Conservation (phyloP, 1,140 invertebrate genomes). For the Eubasilissa regina region DNA sequence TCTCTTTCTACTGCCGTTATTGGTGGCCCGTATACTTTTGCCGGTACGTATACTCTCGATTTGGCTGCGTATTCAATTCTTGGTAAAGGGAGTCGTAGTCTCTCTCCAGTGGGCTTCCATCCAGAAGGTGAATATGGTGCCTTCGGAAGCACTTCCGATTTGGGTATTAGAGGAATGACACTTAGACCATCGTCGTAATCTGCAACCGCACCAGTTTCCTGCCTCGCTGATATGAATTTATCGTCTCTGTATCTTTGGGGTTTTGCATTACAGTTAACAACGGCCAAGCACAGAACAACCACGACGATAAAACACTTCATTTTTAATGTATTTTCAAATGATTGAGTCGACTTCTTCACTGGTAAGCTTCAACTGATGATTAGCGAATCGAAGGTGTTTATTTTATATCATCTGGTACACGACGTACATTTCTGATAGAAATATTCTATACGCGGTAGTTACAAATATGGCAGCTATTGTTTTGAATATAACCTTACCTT, state of each 20-base stretch:
- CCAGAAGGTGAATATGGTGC: conserved; percentile 68
- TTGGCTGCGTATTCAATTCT: conserved; percentile 30
- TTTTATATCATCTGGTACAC: background rate
- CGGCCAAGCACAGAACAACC: background rate
- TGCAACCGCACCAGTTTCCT: background rate
- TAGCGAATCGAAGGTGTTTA: background rate
- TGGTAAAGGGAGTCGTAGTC: conserved; percentile 64
- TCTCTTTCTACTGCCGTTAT: background rate
- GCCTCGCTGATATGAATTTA: background rate
- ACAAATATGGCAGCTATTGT: background rate
- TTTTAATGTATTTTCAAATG: background rate
- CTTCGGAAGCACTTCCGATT: conserved; percentile 33
- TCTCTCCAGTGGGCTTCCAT: conserved; percentile 64
- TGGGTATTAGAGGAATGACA: background rate
- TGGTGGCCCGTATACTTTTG: conserved; percentile 6
- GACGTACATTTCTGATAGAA: background rate
- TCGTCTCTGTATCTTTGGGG: background rate
- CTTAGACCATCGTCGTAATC: background rate
- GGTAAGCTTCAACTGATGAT: conserved; percentile 12
- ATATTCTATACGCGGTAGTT: background rate
- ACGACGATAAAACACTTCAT: conserved; percentile 22
- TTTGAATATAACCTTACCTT: conserved; percentile 25
- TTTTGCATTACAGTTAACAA: background rate
- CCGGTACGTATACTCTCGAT: background rate
- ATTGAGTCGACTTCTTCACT: background rate